Percentiles rank a stretch among this genome's conserved stretches.
Conservation (phyloP, 2,113 vertebrate genomes). For the Labrus mixtus region DNA sequence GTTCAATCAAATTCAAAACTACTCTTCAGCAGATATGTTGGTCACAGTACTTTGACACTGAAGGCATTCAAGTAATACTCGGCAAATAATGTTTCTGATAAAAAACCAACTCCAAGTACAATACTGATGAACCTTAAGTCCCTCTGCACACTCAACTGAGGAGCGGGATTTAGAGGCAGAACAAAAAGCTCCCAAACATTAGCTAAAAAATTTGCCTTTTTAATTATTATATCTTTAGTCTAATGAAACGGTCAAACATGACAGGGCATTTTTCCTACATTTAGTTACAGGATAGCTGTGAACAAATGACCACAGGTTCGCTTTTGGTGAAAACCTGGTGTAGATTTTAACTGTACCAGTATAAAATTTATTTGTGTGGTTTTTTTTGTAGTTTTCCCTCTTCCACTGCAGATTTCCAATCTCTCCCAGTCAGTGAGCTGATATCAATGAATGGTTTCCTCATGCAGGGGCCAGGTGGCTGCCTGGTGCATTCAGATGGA, state of each 20-base stretch:
- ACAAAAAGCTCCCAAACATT: too few relatives aligned
- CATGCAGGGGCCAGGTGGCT: slow-evolving; percentile 51
- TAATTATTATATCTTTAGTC: too few relatives aligned
- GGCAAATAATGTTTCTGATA: too few relatives aligned
- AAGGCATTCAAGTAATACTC: too few relatives aligned
- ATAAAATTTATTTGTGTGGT: not conserved
- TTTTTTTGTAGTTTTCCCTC: not conserved
- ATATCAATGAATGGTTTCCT: slow-evolving; percentile 61
- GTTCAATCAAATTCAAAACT: too few relatives aligned
- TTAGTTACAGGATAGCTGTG: not conserved
- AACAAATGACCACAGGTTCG: not conserved
- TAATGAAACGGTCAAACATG: not conserved
- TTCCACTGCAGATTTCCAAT: slow-evolving; percentile 4
- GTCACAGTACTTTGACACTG: too few relatives aligned
- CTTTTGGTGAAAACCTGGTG: not conserved
- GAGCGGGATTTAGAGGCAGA: too few relatives aligned
- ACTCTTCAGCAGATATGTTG: too few relatives aligned
- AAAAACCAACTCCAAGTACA: too few relatives aligned
- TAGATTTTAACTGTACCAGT: not conserved
- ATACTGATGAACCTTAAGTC: too few relatives aligned
- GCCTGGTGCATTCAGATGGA: slow-evolving; percentile 58
- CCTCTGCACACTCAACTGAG: too few relatives aligned
- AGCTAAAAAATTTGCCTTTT: too few relatives aligned
- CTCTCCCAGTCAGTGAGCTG: slow-evolving; percentile 19
- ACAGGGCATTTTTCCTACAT: not conserved